phyloP scores from a whole-genome alignment of 2,888 invertebrate species.

The Acrocera orbiculus region DNA sequence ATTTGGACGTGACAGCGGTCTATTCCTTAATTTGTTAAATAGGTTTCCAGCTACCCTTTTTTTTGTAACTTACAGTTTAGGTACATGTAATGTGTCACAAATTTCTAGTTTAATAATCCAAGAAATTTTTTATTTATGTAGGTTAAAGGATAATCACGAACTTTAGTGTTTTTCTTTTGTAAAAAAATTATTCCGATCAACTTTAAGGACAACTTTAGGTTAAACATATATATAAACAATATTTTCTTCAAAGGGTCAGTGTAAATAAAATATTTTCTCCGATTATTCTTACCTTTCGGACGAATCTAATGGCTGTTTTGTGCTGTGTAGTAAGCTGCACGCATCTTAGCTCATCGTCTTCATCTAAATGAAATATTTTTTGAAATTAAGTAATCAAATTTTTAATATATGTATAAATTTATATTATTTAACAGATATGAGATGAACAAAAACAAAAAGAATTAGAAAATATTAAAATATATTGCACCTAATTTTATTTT shows the following conservation, averaged over 20 bases:
- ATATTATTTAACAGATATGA: not conserved
- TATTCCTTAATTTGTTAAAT: too few species aligned
- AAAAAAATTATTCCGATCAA: too few species aligned
- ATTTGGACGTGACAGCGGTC: too few species aligned
- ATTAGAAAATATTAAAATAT: not conserved
- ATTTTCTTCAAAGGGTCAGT: not conserved
- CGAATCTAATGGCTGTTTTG: constrained; percentile 77
- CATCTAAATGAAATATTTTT: constrained; percentile 44
- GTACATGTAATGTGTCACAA: too few species aligned
- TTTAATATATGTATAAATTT: not conserved
- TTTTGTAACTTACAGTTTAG: too few species aligned
- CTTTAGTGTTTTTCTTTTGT: too few species aligned
- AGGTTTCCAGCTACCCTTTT: too few species aligned
- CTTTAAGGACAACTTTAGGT: too few species aligned
- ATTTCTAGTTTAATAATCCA: too few species aligned
- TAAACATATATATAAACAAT: not conserved
- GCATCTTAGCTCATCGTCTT: constrained; percentile 64
- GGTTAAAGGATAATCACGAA: too few species aligned
- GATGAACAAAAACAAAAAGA: not conserved
- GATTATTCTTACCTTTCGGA: constrained; percentile 63
- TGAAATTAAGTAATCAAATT: too few species aligned
- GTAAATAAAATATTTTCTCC: not conserved
- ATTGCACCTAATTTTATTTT: not conserved
- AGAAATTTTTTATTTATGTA: too few species aligned
- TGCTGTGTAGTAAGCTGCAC: constrained; percentile 71